Conservation (phyloP, 1,140 invertebrate genomes). For the Venturia canescens region DNA sequence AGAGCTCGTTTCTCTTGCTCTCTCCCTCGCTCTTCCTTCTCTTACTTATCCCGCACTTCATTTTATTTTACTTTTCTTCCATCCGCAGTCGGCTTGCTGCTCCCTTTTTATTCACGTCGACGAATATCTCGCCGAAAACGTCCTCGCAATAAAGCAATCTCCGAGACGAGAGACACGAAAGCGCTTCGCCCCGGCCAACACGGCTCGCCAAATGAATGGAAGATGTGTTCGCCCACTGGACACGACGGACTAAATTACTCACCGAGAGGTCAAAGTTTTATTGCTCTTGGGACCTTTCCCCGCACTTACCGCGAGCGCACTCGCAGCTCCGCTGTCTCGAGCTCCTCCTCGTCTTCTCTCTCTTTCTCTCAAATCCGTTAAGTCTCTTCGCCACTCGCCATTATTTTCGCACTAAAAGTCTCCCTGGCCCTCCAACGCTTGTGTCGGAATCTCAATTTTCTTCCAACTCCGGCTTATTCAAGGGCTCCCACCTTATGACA, state of each 20-base stretch:
- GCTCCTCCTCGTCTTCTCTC: not conserved
- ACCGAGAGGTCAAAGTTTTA: slow-evolving; percentile 24
- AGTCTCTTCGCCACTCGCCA: not conserved
- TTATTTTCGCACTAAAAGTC: not conserved
- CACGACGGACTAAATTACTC: not conserved
- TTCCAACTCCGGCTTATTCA: no score
- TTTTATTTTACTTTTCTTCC: slow-evolving; percentile 39
- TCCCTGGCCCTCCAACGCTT: not conserved
- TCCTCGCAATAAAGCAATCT: slow-evolving; percentile 30
- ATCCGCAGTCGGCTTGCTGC: slow-evolving; percentile 53
- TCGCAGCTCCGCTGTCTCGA: not conserved
- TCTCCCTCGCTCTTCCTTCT: slow-evolving; percentile 2
- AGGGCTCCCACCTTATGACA: no score
- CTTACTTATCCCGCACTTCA: not conserved
- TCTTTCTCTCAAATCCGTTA: not conserved
- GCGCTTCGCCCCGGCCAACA: slow-evolving; percentile 42
- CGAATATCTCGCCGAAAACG: not conserved
- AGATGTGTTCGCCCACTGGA: not conserved
- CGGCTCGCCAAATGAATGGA: slow-evolving; percentile 25
- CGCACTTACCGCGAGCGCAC: not conserved
- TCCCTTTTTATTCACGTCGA: not conserved
- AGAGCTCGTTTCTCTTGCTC: slow-evolving; percentile 33
- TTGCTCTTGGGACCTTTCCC: slow-evolving; percentile 4
- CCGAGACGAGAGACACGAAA: slow-evolving; percentile 11
- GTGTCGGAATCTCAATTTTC: no score